These are phyloP conservation scores for Caenorhabditis sp. DNA, from an alignment of 2,888 invertebrate genomes.

Conservation along the genomic window DNA sequence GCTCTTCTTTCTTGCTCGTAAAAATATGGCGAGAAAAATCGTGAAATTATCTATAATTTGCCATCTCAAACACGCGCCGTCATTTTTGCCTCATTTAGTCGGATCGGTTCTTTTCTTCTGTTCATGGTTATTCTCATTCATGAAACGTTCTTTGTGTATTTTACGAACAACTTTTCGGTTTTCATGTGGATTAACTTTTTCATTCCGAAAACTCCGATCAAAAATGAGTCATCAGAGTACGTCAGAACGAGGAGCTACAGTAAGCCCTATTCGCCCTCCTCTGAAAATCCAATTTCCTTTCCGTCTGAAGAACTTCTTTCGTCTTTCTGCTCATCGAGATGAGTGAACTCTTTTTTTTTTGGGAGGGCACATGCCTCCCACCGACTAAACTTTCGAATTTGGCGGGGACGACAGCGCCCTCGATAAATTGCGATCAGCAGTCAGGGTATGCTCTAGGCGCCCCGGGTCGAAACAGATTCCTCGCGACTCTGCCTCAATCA, in stretches of 20 bases:
- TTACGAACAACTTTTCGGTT: neutral
- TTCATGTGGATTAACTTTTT: neutral
- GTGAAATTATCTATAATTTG: conserved; percentile 3
- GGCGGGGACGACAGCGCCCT: neutral
- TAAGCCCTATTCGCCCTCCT: neutral
- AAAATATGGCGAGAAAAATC: neutral
- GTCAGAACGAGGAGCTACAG: too few relatives aligned
- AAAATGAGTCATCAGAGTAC: neutral
- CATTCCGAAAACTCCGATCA: neutral
- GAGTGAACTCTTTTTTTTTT: neutral
- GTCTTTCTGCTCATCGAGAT: neutral
- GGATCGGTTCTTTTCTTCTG: neutral
- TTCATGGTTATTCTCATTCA: neutral
- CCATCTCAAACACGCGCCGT: neutral
- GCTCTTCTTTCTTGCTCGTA: neutral
- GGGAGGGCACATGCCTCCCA: neutral
- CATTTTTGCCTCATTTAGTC: too few relatives aligned
- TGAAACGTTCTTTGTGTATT: neutral
- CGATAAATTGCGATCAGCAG: neutral
- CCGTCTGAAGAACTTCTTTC: neutral
- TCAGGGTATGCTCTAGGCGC: conserved; percentile 2
- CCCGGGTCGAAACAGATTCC: neutral
- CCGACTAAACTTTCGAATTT: neutral
- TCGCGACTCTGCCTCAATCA: neutral
- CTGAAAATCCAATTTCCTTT: neutral